Evolutionary conservation across 2,113 vertebrate genomes (phyloP).

Genomic region (Amia ocellicauda): DNA sequence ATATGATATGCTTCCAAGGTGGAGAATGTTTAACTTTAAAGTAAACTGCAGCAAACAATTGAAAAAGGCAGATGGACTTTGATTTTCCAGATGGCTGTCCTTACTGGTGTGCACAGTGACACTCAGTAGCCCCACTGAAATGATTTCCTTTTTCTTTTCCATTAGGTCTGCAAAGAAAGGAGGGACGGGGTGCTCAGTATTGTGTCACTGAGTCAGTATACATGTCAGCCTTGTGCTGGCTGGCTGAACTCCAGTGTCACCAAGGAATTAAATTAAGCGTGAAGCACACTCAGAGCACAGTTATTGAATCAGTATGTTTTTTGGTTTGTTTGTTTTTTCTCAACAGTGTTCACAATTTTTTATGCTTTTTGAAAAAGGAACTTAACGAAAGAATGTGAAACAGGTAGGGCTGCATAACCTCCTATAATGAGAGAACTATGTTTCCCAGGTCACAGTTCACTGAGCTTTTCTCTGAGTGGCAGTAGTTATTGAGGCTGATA

Average conservation of each 20-base stretch:
- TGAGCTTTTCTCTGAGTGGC: no score
- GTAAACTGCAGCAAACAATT: slow-evolving; percentile 46
- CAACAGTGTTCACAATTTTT: no score
- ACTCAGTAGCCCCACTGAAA: slow-evolving; percentile 72
- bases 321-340: not conserved
- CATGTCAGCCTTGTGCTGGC: not conserved
- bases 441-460: no score
- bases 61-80: slow-evolving; percentile 71
- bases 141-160: slow-evolving; percentile 50
- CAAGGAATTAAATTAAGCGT: not conserved
- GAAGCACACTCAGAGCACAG: not conserved
- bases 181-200: not conserved
- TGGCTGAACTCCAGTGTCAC: slow-evolving; percentile 1
- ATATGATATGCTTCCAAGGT: not conserved
- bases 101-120: slow-evolving; percentile 68
- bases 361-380: no score
- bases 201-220: not conserved
- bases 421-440: no score
- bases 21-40: no score
- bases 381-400: no score
- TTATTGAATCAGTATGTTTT: not conserved
- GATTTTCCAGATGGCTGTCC: slow-evolving; percentile 78
- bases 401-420: no score
- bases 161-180: not conserved
- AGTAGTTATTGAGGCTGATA: no score